phyloP scores from a whole-genome alignment of 2,797 vertebrate genomes.

The Sardinella longiceps region DNA sequence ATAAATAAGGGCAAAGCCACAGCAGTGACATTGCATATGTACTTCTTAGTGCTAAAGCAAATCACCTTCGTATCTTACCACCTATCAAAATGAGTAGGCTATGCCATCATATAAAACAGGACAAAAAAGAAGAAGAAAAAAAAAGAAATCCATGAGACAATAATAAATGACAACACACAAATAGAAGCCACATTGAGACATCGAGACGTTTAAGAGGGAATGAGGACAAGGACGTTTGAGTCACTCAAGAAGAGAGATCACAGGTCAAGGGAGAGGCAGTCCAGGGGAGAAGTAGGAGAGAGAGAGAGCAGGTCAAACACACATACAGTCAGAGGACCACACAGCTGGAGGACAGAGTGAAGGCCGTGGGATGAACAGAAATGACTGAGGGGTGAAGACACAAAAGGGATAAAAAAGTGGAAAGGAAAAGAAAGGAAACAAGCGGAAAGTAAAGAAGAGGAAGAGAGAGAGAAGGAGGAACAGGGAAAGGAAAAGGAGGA shows the following conservation, averaged over 20 bases:
- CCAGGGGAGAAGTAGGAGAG: not conserved
- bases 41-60: not conserved
- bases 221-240: constrained; percentile 11
- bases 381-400: constrained; percentile 1
- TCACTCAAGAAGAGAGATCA: not conserved
- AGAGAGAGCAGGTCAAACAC: not conserved
- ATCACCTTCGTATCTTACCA: not conserved
- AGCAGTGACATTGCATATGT: not conserved
- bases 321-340: not conserved
- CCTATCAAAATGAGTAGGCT: not conserved
- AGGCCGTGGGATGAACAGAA: not conserved
- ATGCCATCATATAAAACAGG: not conserved
- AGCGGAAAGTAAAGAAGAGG: not conserved
- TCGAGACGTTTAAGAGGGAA: not conserved
- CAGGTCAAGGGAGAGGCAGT: not conserved
- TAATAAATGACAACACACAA: not conserved
- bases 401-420: constrained; percentile 33
- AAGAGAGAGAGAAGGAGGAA: not conserved
- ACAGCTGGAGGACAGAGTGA: not conserved
- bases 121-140: not conserved
- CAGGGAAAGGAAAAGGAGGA: not conserved
- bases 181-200: not conserved
- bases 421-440: not conserved
- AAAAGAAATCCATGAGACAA: too few species aligned
- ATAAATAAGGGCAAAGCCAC: not conserved